A percentile compares a stretch with the other conserved stretches of the same genome.
Evolutionary conservation across 2,797 vertebrate species (phyloP).

Genomic region (Ambastaia sidthimunki): DNA sequence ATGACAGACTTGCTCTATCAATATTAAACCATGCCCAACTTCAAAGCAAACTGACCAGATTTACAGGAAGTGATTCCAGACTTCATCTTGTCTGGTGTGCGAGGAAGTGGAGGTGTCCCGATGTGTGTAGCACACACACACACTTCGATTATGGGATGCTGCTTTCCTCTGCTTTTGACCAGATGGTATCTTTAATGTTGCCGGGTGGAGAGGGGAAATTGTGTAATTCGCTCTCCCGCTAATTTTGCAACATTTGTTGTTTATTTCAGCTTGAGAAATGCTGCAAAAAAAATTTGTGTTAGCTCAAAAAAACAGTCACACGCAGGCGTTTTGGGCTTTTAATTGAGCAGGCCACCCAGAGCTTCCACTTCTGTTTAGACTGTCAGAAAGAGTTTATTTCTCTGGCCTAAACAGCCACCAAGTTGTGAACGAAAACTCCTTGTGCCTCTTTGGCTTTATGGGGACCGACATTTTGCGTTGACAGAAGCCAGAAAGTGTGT

Average conservation of each 20-base stretch:
- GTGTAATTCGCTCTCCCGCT: conserved; percentile 32
- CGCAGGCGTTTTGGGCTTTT: conserved; percentile 31
- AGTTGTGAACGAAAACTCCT: conserved; percentile 18
- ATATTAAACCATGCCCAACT: not conserved
- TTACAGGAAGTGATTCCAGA: conserved; percentile 23
- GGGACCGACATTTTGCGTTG: conserved; percentile 33
- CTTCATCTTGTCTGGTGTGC: not conserved
- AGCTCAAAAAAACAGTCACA: conserved; percentile 27
- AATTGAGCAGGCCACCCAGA: conserved; percentile 49
- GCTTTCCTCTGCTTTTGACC: conserved; percentile 45
- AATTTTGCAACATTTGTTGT: conserved; percentile 56
- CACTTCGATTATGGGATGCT: not conserved
- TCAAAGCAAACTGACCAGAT: conserved; percentile 8
- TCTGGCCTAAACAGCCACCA: conserved; percentile 35
- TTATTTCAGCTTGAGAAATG: conserved; percentile 52
- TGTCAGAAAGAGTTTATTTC: conserved; percentile 48
- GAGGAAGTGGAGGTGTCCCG: conserved; percentile 1
- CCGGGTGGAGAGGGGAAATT: conserved; percentile 13
- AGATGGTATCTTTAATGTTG: conserved; percentile 52
- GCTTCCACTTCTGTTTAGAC: conserved; percentile 58
- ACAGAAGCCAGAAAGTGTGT: conserved; percentile 19
- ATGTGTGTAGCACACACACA: not conserved
- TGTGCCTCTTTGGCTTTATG: conserved; percentile 5
- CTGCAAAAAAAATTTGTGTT: not conserved
- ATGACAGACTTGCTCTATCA: not conserved